A percentile compares a stretch with the other conserved stretches of the same genome.
Evolutionary conservation across 53 echinoderm and acorn worm species (phyloP).

Genomic region (Henricia sp.): DNA sequence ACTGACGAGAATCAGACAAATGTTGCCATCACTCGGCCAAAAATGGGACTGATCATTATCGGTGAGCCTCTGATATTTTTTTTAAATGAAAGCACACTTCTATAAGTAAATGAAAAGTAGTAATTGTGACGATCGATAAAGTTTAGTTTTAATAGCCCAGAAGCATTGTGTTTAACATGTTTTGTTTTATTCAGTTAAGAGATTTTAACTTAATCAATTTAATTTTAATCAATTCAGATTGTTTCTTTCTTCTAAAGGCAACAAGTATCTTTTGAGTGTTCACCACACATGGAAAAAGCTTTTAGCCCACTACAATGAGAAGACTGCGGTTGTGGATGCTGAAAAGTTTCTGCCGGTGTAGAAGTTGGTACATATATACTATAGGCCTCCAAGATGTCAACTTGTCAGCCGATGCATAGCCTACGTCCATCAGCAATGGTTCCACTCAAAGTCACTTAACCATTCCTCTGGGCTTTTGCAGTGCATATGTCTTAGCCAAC

Average conservation of each 20-base stretch:
- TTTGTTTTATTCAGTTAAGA: too few species aligned
- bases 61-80: slow-evolving; percentile 51
- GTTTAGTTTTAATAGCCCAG: too few species aligned
- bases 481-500: too few species aligned
- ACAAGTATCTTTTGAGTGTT: slow-evolving; percentile 69
- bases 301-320: slow-evolving; percentile 48
- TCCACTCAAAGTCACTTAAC: too few species aligned
- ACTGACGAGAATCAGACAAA: slow-evolving; percentile 87
- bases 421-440: too few species aligned
- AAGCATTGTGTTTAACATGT: too few species aligned
- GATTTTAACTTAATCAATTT: too few species aligned
- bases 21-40: slow-evolving; percentile 80
- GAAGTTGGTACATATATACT: too few species aligned
- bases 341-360: slow-evolving; percentile 11
- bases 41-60: slow-evolving; percentile 75
- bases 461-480: too few species aligned
- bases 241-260: slow-evolving; percentile 50
- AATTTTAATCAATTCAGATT: not conserved
- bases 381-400: too few species aligned
- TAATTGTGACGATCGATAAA: too few species aligned
- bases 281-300: slow-evolving; percentile 65
- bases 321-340: slow-evolving; percentile 52
- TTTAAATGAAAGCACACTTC: not conserved
- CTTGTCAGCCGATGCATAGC: too few species aligned
- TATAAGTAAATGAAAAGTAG: not conserved